Evolutionary conservation across 2,797 vertebrate genomes (phyloP).

Genomic region (Lagodon rhomboides): DNA sequence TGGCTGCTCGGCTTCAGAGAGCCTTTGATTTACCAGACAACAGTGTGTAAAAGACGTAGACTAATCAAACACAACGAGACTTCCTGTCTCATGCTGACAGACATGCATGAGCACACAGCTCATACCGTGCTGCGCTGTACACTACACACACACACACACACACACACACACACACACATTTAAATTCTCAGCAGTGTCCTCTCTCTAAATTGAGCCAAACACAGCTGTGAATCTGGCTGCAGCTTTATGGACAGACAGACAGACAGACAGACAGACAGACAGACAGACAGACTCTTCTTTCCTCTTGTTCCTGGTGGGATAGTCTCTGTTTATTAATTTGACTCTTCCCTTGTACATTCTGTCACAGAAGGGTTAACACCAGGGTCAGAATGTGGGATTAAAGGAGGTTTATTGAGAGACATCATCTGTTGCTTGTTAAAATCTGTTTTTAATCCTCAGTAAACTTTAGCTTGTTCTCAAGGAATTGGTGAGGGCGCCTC

Average conservation of each 20-base stretch:
- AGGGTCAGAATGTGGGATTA: slow-evolving; percentile 21
- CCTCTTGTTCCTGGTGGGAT: slow-evolving; percentile 43
- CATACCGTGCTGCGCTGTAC: not conserved
- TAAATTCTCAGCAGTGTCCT: not conserved
- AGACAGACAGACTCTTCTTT: slow-evolving; percentile 8
- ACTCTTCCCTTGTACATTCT: slow-evolving; percentile 40
- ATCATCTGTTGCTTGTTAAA: slow-evolving; percentile 18
- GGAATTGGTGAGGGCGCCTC: not conserved
- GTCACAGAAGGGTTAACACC: slow-evolving; percentile 9
- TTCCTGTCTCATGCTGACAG: slow-evolving; percentile 34
- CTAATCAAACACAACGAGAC: slow-evolving; percentile 41
- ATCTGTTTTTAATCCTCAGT: not conserved
- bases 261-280: slow-evolving; percentile 24
- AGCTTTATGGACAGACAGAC: slow-evolving; percentile 2
- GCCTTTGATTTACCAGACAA: slow-evolving; percentile 43
- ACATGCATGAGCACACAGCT: not conserved
- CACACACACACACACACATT: not conserved
- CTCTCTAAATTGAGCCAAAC: slow-evolving; percentile 21
- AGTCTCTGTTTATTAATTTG: slow-evolving; percentile 55
- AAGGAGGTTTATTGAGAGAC: slow-evolving; percentile 36
- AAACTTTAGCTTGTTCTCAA: not conserved
- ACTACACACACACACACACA: not conserved
- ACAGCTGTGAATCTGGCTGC: slow-evolving; percentile 20
- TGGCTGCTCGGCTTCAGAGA: not conserved
- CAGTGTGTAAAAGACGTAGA: slow-evolving; percentile 21